Base-by-base conservation (phyloP, 2,888 invertebrate species). In the Caenorhabditis sp. region DNA sequence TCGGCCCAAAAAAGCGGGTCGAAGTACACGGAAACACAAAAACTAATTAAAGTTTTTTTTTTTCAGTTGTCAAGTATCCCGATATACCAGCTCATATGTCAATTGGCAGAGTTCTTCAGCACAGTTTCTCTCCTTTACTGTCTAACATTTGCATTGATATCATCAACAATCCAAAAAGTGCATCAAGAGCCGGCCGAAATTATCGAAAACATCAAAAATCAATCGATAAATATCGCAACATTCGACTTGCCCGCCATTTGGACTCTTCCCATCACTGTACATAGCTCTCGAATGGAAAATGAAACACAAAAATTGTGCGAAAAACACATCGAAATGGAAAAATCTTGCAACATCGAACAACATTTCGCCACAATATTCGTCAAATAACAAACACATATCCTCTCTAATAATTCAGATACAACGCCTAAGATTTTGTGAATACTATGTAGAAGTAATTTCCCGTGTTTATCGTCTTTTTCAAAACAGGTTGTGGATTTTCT, bases 91-190 rank as follows among this genome's bases (percentile, higher is more conserved):
- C 60, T 73, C 27, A 59, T 73, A 54, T 62, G 66, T 27, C 71
- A 71, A 43, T 51, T 71, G 23, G 27, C 66, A 19, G 66, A 68
- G 24, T 62, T 73, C 53, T 27, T 73, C 23, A 68, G 73, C 65
- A 53, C 73, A 23, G 61, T 69, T n/a, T 72, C 76, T 10, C 60
- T 69, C 57, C 63, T 69, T 55, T 72, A 68, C 69, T 68, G 71
- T n/a, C 58, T 69, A 19, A 76, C 71, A 5, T 57, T 71, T n/a
- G 70, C 71, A 1, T n/a, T 71, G 57, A 66, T 71, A 63, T 60
- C 71, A 14, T 54, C 66, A 24, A 71, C 70, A 24, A 27, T 55
- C 10, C 27, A 24, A 26, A 24, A 55, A 59, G 23, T 71, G 10
- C 43, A 43, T 17, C 43, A 43, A 43, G 14, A 43, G 14, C 43